These are phyloP conservation scores for Castor canadensis DNA, from an alignment of 2,113 vertebrate genomes.

Conservation along the genomic window DNA sequence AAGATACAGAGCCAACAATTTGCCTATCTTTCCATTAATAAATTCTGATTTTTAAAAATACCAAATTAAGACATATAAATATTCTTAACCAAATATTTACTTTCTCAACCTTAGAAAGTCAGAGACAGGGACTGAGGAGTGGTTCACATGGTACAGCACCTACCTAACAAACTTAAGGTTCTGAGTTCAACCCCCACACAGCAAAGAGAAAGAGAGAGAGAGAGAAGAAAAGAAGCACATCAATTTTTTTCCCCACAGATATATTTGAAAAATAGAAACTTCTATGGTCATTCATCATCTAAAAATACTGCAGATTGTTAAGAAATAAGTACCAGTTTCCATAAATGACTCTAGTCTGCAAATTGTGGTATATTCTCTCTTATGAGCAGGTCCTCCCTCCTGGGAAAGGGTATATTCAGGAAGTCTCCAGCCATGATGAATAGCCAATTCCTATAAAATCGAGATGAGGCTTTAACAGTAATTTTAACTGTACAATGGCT, in stretches of 20 bases:
- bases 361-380: constrained; percentile 91
- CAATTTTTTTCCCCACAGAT: neutral
- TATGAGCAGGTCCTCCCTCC: constrained; percentile 90
- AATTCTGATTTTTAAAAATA: constrained; percentile 16
- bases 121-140: too few species aligned
- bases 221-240: neutral
- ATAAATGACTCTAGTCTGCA: constrained; percentile 89
- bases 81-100: constrained; percentile 36
- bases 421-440: constrained; percentile 91
- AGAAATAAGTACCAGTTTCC: constrained; percentile 87
- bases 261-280: constrained; percentile 34
- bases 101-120: constrained; percentile 15
- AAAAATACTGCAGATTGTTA: constrained; percentile 38
- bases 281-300: constrained; percentile 20
- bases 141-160: too few species aligned
- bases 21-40: neutral
- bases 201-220: too few species aligned
- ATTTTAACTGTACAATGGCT: neutral
- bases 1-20: neutral
- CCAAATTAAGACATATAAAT: constrained; percentile 19
- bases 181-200: too few species aligned
- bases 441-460: constrained; percentile 87
- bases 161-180: too few species aligned
- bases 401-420: constrained; percentile 90
- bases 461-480: constrained; percentile 27